These are phyloP conservation scores for Laticauda laticaudata DNA, from an alignment of 2,113 vertebrate species.

Conservation along the genomic window DNA sequence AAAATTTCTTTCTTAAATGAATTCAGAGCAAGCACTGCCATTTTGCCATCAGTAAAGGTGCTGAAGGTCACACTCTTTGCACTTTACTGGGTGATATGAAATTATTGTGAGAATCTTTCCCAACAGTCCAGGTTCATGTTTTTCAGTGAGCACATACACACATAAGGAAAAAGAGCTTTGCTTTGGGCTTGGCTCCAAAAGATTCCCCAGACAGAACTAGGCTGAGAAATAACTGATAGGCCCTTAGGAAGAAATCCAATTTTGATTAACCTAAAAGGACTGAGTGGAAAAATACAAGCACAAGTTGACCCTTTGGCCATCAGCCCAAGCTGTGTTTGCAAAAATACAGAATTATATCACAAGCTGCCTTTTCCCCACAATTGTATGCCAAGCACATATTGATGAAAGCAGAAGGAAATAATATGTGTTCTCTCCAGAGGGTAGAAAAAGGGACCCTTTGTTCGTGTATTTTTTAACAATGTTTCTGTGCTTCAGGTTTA, in stretches of 20 bases:
- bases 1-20: neutral
- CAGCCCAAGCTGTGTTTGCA: neutral
- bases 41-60: neutral
- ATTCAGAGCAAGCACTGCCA: neutral
- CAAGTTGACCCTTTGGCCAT: neutral
- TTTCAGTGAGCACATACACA: neutral
- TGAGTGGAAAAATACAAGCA: fast-evolving
- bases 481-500: neutral
- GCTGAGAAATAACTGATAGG: neutral
- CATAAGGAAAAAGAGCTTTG: neutral
- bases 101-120: neutral
- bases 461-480: neutral
- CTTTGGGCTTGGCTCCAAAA: neutral
- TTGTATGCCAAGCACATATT: neutral
- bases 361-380: neutral
- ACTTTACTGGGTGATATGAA: neutral
- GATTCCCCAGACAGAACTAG: neutral
- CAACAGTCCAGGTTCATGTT: neutral
- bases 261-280: neutral
- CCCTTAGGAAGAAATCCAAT: neutral
- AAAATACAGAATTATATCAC: neutral
- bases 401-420: neutral
- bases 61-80: neutral
- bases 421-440: neutral
- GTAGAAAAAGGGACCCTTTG: neutral